A percentile compares a stretch with the other conserved stretches of the same genome.
These are phyloP conservation scores for Aphelenchoides avenae DNA, from an alignment of 1,140 invertebrate species.

Conservation along the genomic window DNA sequence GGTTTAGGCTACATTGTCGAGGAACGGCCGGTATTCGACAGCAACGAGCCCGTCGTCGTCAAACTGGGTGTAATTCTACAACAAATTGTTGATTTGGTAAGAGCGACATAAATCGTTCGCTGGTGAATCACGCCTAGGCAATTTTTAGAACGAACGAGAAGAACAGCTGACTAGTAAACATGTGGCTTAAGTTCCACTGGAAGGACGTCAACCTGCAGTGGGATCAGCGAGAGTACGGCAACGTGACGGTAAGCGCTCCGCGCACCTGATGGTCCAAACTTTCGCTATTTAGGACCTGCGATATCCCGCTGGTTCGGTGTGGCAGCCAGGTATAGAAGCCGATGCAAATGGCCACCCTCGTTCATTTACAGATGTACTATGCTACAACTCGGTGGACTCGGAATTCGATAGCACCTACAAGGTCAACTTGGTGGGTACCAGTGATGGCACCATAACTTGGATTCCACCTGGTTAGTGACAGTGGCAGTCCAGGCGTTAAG, in stretches of 20 bases:
- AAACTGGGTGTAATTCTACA: constrained; percentile 94
- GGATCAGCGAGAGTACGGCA: constrained; percentile 45
- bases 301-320: constrained; percentile 39
- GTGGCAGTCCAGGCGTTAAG: too few relatives aligned
- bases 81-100: constrained; percentile 99
- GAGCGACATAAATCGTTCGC: not conserved
- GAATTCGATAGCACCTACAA: constrained; percentile 95
- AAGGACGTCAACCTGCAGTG: constrained; percentile 47
- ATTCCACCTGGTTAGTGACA: constrained; percentile 92
- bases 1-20: constrained; percentile 90
- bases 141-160: constrained; percentile 46
- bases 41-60: constrained; percentile 87
- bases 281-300: constrained; percentile 39
- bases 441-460: constrained; percentile 89
- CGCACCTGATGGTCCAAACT: too few relatives aligned
- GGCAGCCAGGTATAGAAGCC: constrained; percentile 37
- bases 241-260: constrained; percentile 9
- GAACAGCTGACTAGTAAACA: constrained; percentile 48
- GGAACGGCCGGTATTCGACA: constrained; percentile 91
- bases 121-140: not conserved
- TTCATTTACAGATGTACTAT: constrained; percentile 16
- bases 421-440: constrained; percentile 90
- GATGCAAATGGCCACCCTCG: not conserved
- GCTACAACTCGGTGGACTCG: constrained; percentile 73
- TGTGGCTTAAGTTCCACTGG: constrained; percentile 48